phyloP scores from a whole-genome alignment of 2,888 invertebrate species.

The Melanotus villosus region DNA sequence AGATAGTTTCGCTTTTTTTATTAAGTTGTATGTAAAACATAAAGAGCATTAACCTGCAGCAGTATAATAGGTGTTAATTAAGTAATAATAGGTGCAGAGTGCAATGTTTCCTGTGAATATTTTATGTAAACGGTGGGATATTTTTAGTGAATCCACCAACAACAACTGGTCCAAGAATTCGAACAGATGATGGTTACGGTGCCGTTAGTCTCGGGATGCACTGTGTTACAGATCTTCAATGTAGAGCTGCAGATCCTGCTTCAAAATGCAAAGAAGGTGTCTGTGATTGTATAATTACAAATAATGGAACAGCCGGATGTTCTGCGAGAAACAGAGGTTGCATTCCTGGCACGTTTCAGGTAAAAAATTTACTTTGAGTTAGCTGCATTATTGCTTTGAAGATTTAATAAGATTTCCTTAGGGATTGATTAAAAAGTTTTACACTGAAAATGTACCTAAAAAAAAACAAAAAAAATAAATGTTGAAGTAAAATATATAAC shows the following conservation, averaged over 20 bases:
- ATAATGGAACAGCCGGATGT: slow-evolving; percentile 76
- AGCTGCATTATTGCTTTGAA: not conserved
- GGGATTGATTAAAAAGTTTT: no score
- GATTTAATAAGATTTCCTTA: no score
- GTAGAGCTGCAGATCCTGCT: slow-evolving; percentile 83
- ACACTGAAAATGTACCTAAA: no score
- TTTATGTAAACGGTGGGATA: not conserved
- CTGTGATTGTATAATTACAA: slow-evolving; percentile 81
- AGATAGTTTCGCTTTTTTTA: no score
- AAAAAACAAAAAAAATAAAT: no score
- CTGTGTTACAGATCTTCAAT: slow-evolving; percentile 84
- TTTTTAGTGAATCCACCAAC: no score
- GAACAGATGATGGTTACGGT: slow-evolving; percentile 68
- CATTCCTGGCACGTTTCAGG: slow-evolving; percentile 88
- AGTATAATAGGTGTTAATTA: not conserved
- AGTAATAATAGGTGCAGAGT: slow-evolving; percentile 42
- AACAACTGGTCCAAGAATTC: slow-evolving; percentile 61
- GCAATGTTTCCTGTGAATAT: not conserved
- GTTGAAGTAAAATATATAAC: no score
- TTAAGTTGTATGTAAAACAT: not conserved
- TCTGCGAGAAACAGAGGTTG: slow-evolving; percentile 84
- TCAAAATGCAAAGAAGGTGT: slow-evolving; percentile 82
- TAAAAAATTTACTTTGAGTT: slow-evolving; percentile 57
- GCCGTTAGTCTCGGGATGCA: slow-evolving; percentile 83
- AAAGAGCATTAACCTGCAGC: not conserved